Percentiles rank a stretch among this genome's conserved stretches.
Evolutionary conservation across 2,888 invertebrate genomes (phyloP).

Genomic region (Machimus rusticus): DNA sequence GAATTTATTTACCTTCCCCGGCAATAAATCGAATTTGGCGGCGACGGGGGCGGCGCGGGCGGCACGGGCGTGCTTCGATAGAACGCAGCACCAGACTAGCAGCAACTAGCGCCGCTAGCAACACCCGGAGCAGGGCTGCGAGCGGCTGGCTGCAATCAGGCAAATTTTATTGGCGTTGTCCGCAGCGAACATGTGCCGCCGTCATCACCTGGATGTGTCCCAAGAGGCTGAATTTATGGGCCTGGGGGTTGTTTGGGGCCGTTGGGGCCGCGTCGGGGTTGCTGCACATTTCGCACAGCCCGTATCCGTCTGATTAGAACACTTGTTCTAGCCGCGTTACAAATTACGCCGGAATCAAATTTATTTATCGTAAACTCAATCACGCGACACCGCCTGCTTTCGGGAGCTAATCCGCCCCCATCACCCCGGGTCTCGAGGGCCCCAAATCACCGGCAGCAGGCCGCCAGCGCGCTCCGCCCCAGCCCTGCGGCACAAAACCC

Average conservation of each 20-base stretch:
- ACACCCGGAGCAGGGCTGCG: neutral
- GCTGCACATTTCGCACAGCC: neutral
- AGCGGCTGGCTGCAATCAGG: neutral
- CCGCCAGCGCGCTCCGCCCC: neutral
- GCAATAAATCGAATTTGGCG: constrained; percentile 20
- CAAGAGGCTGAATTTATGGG: neutral
- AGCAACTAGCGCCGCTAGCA: neutral
- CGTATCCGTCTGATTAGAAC: constrained; percentile 8
- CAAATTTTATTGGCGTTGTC: constrained; percentile 22
- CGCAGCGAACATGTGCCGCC: constrained; percentile 26
- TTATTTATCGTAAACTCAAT: constrained; percentile 42
- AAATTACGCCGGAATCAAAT: constrained; percentile 38
- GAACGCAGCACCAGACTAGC: neutral
- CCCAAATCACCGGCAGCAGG: neutral
- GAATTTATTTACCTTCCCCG: constrained; percentile 21
- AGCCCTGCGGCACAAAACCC: neutral
- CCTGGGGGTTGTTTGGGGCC: neutral
- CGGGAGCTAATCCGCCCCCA: neutral
- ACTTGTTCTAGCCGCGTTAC: constrained; percentile 20
- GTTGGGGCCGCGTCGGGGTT: neutral
- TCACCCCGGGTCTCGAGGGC: neutral
- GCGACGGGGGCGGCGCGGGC: neutral
- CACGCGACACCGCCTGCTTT: constrained; percentile 26
- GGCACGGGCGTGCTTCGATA: neutral
- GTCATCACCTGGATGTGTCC: constrained; percentile 31